Evolutionary conservation across 1,140 invertebrate species (phyloP), one percentile per base, ranked within the genome.

Genomic region (Plectrocnemia conspersa): DNA sequence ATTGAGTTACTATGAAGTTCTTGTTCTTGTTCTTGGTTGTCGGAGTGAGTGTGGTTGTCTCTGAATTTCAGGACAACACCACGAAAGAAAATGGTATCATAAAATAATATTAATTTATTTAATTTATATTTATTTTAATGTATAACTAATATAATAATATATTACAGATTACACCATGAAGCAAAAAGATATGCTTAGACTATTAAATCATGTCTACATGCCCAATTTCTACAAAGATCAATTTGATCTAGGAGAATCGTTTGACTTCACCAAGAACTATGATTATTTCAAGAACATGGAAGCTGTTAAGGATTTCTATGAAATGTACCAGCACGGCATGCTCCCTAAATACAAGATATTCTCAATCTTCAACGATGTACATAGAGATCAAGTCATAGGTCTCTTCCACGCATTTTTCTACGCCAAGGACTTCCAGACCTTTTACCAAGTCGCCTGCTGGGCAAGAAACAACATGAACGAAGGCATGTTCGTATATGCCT

Each of bases 361-460:
- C 65, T 76, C 77, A 6, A 35, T 76, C 10, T 71, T 75, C 48
- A 70, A 80, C 41, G 68, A 72, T 3, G 69, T 64, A 10, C 67
- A 77, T 11, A 63, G 66, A 19, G 65, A 73, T 1, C 72, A 80
- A 46, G 71, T 64, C 3, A 54, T 67, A 0, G 66, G 70, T 2
- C 56, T 82, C 0, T 77, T 76, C 63, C 66, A 73, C 25, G 45
- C 78, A 32, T 73, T 81, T 64, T 78, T 73, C 63, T 74, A 72
- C 36, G 76, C 78, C 48, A 77, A 77, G 54, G 74, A 79, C 50
- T 80, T 70, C 57, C 73, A 78, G 4, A 76, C 71, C 9, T 81
- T 82, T 64, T 73, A 65, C 65, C 71, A 73, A 46, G 76, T 72
- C 1, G 76, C 78, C 6, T 56, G 68, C 22, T 80, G 74, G 72